Evolutionary conservation across 1,140 invertebrate genomes (phyloP).

Genomic region (Drosophila suzukii): DNA sequence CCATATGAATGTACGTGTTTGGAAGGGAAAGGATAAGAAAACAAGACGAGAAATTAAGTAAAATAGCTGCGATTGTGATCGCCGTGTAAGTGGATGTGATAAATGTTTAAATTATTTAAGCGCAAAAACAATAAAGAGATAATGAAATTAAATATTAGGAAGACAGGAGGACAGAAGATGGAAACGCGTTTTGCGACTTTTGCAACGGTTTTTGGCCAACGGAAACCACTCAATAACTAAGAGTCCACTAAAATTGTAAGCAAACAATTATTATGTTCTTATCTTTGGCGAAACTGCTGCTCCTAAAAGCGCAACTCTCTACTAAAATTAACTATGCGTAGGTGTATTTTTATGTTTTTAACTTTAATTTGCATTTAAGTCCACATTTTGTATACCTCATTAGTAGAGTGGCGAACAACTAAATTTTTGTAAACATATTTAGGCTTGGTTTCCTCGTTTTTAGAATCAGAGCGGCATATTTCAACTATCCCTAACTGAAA

Average conservation of each 20-base stretch:
- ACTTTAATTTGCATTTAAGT: slow-evolving; percentile 57
- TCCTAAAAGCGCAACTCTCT: slow-evolving; percentile 45
- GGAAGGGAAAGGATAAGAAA: slow-evolving; percentile 2
- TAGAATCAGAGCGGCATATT: slow-evolving; percentile 25
- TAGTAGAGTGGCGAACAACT: slow-evolving; percentile 75
- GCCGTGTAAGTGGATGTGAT: slow-evolving; percentile 84
- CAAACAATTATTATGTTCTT: slow-evolving; percentile 61
- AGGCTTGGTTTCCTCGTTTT: slow-evolving; percentile 57
- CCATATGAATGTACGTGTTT: slow-evolving; percentile 51
- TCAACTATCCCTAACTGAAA: slow-evolving; percentile 38
- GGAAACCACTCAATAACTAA: slow-evolving; percentile 62
- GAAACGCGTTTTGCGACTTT: slow-evolving; percentile 70
- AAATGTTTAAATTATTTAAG: slow-evolving; percentile 84
- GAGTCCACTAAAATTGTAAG: slow-evolving; percentile 74
- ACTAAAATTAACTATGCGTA: slow-evolving; percentile 41
- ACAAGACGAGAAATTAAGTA: slow-evolving; percentile 49
- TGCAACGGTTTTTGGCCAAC: slow-evolving; percentile 68
- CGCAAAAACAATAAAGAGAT: slow-evolving; percentile 67
- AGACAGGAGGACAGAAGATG: slow-evolving; percentile 48
- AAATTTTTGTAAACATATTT: slow-evolving; percentile 60
- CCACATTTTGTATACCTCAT: slow-evolving; percentile 76
- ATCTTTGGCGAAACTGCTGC: slow-evolving; percentile 61
- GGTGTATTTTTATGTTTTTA: slow-evolving; percentile 52
- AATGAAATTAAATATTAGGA: slow-evolving; percentile 65
- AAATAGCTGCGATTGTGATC: slow-evolving; percentile 76